Percentiles rank a stretch among this genome's conserved stretches.
Evolutionary conservation across 2,113 vertebrate species (phyloP).

Genomic region (Oriolus oriolus): DNA sequence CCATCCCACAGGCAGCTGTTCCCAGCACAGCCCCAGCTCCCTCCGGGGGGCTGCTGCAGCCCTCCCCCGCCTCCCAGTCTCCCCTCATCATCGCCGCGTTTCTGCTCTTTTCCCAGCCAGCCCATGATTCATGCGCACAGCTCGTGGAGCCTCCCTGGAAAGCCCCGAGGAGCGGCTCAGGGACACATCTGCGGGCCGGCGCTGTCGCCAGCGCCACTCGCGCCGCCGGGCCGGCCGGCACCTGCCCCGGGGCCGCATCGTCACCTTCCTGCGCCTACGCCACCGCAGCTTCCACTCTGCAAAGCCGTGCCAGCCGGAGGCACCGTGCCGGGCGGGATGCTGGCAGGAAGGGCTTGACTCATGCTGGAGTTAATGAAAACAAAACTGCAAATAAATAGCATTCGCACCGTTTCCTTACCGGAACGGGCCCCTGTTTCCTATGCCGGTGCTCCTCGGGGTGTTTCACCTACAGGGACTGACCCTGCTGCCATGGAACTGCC

Average conservation of each 20-base stretch:
- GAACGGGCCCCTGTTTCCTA: background rate
- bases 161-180: background rate
- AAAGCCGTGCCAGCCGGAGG: background rate
- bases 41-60: background rate
- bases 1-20: accelerated
- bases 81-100: accelerated
- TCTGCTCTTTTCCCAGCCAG: background rate
- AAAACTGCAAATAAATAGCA: background rate
- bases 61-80: background rate
- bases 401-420: background rate
- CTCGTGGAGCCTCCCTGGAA: background rate
- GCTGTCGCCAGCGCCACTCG: background rate
- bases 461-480: background rate
- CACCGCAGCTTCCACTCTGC: background rate
- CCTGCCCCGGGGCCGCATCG: background rate
- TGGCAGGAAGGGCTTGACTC: conserved; percentile 41
- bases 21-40: background rate
- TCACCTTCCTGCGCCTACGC: background rate
- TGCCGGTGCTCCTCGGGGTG: background rate
- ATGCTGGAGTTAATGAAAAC: background rate
- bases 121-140: background rate
- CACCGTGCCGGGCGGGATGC: background rate
- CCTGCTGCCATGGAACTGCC: background rate
- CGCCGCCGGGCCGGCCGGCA: background rate
- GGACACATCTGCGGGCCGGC: background rate